Base-by-base conservation (phyloP, 2,113 vertebrate genomes). In the Pseudorectes ferrugineus region DNA sequence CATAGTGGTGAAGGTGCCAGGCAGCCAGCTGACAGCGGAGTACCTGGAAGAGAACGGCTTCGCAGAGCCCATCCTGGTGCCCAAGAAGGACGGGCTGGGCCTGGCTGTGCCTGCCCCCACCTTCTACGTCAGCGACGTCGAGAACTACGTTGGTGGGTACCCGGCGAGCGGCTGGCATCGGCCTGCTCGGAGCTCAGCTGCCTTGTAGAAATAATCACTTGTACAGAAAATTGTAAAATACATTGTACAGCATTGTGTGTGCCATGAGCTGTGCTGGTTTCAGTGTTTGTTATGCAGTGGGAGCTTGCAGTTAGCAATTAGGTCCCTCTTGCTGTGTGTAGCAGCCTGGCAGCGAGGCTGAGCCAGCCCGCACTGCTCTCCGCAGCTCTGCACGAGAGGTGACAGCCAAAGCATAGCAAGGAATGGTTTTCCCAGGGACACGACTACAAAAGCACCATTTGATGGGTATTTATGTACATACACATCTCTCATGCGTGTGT, bases 81-180 rank as follows among this genome's bases (percentile, higher is more conserved):
- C 98, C 72, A 99, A 99, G 98, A 99, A 99, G 94, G 99, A 99
- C 0, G 99, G 99, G 4, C 95, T 99, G 95, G 99, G 99, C 11
- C 95, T 99, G 97, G 97, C 99, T 0, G 98, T 99, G 91, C 99
- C 99, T 0, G 98, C 99, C 5, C 99, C 99, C n/a, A 99, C 99
- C 20, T 99, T 99, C 97, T 99, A 99, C 23, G 99, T 99, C 97
- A 99, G 99, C 6, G 99, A 99, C 3, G 99, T 99, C 4, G 99
- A 99, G 96, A 99, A 99, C 97, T 99, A 99, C 0, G 99, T 99
- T 0, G 99, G 99, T 99, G 96, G 86, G 99, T 97, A 52, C 43
- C 57, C 38, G 52, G 45, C 22, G 28, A 68, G 65, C 84, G 14
- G 70, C 31, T 52, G 49, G 31, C 15, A 5, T 6, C 40, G 52